Evolutionary conservation across 2,113 vertebrate species (phyloP).

Genomic region (Calonectris borealis): DNA sequence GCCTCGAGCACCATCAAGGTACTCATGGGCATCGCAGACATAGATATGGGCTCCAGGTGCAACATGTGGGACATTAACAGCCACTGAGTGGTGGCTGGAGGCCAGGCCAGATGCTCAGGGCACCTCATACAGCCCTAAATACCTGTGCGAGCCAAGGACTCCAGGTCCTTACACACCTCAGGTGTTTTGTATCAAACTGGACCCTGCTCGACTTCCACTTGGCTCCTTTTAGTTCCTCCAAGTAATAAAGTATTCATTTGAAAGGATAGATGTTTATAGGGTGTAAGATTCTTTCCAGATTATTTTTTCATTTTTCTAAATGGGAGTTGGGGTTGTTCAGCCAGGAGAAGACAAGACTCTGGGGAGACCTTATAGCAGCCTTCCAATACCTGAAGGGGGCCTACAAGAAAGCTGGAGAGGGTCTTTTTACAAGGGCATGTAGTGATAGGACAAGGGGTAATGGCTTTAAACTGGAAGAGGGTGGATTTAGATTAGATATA

Average conservation of each 20-base stretch:
- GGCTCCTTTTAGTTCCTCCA: not conserved
- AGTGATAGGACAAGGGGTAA: no score
- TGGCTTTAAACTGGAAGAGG: no score
- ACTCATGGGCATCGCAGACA: not conserved
- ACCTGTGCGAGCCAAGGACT: not conserved
- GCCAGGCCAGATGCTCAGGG: not conserved
- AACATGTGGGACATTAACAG: not conserved
- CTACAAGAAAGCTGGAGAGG: no score
- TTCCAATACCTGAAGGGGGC: no score
- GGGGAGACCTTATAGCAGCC: no score
- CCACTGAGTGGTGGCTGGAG: not conserved
- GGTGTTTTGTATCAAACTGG: not conserved
- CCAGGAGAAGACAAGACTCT: no score
- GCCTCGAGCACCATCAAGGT: not conserved
- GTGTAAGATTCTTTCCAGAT: not conserved
- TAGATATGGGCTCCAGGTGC: not conserved
- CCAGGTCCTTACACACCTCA: not conserved
- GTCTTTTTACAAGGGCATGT: no score
- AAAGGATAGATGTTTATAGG: not conserved
- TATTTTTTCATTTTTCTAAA: not conserved
- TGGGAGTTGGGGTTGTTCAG: no score
- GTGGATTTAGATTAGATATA: no score
- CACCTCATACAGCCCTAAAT: not conserved
- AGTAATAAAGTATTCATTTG: not conserved
- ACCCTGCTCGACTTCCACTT: fast-evolving